Evolutionary conservation across 92 coral and sea anemone genomes (phyloP).

Genomic region (Plumapathes pennacea): DNA sequence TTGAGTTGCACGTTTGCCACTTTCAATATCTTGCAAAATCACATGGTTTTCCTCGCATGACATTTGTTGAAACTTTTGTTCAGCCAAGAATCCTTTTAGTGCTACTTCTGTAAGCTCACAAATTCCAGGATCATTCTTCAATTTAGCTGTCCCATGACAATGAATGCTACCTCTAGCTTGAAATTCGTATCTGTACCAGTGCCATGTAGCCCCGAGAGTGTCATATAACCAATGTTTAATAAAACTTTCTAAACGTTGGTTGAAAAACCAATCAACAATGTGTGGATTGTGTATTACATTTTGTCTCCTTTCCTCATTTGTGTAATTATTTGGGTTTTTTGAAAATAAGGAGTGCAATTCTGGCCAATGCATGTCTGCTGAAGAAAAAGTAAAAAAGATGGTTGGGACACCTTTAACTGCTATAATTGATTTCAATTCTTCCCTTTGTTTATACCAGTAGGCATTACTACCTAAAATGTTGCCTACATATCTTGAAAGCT

Average conservation of each 20-base stretch:
- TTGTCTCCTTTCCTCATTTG: slow-evolving; percentile 20
- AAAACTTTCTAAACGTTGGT: slow-evolving; percentile 34
- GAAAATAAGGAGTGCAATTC: slow-evolving; percentile 35
- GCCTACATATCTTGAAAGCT: slow-evolving; percentile 50
- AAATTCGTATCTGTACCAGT: slow-evolving; percentile 50
- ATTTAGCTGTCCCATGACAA: slow-evolving; percentile 47
- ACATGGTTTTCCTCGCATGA: neutral
- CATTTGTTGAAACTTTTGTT: slow-evolving; percentile 5
- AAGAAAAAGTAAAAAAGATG: slow-evolving; percentile 48
- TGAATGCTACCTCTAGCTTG: slow-evolving; percentile 53
- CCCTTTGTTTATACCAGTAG: slow-evolving; percentile 30
- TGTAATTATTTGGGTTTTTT: slow-evolving; percentile 12
- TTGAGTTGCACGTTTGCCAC: slow-evolving; percentile 11
- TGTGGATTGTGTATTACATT: slow-evolving; percentile 39
- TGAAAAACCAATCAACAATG: slow-evolving; percentile 43
- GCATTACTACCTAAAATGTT: slow-evolving; percentile 44
- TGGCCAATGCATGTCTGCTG: slow-evolving; percentile 75
- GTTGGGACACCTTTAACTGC: slow-evolving; percentile 40
- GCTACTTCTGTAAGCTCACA: slow-evolving; percentile 45
- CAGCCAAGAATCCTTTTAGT: slow-evolving; percentile 24
- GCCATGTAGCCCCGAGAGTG: slow-evolving; percentile 39
- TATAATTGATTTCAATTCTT: slow-evolving; percentile 55
- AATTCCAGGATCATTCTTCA: slow-evolving; percentile 35
- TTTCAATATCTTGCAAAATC: neutral
- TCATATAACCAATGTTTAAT: slow-evolving; percentile 42